Conservation (phyloP, 2,113 vertebrate species). For the Alligator mississippiensis region DNA sequence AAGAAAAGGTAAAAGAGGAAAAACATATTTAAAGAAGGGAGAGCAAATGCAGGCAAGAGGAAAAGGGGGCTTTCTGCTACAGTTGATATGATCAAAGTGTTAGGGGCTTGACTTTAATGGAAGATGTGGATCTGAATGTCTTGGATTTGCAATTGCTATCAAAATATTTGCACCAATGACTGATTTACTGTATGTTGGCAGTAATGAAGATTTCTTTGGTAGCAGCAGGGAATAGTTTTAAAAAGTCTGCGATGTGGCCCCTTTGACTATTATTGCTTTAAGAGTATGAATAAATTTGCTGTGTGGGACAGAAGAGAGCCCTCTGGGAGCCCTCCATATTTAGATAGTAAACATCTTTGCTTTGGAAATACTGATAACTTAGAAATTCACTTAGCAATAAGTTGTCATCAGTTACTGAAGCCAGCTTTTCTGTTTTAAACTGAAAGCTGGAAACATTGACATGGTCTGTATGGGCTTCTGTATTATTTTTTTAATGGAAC, state of each 20-base stretch:
- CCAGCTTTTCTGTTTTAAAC: background rate
- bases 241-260: background rate
- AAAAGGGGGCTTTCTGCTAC: no score
- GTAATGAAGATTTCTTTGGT: background rate
- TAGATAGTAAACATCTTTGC: constrained; percentile 17
- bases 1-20: no score
- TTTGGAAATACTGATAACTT: background rate
- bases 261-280: background rate
- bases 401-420: background rate
- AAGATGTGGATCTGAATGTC: background rate
- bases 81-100: no score
- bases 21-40: no score
- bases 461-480: background rate
- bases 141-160: background rate
- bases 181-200: background rate
- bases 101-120: background rate
- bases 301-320: background rate
- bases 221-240: background rate
- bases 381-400: background rate
- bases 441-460: constrained; percentile 11
- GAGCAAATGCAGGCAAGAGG: no score
- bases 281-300: background rate
- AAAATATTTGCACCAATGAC: background rate
- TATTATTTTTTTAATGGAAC: background rate
- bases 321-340: background rate